These are phyloP conservation scores for Pelochelys cantorii DNA, from an alignment of 2,797 vertebrate genomes.

Conservation along the genomic window DNA sequence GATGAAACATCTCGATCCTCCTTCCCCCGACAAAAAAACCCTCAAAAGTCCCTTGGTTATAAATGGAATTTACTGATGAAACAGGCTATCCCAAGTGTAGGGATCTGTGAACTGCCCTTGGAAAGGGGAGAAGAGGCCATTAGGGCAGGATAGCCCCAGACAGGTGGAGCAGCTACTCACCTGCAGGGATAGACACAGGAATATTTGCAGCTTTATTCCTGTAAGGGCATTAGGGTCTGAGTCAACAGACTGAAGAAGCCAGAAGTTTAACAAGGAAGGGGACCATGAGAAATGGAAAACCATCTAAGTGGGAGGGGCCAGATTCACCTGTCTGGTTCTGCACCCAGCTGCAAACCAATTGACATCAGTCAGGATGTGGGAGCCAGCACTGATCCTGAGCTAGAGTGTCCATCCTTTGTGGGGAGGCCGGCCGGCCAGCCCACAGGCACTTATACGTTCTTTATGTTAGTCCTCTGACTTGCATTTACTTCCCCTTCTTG, in stretches of 20 bases:
- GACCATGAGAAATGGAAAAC: neutral
- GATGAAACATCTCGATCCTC: neutral
- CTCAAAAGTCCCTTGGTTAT: neutral
- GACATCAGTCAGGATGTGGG: neutral
- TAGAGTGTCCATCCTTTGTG: neutral
- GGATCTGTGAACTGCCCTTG: neutral
- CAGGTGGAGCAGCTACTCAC: neutral
- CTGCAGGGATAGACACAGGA: neutral
- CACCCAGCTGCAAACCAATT: neutral
- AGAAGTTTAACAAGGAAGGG: neutral
- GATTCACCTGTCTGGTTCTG: neutral
- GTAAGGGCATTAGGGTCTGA: neutral
- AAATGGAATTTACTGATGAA: neutral
- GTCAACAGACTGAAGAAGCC: accelerated
- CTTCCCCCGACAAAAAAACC: neutral
- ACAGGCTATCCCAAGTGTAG: neutral
- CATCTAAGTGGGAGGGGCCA: neutral
- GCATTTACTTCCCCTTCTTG: neutral
- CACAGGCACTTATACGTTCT: neutral
- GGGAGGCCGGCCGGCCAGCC: neutral
- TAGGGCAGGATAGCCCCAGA: neutral
- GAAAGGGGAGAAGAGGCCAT: neutral
- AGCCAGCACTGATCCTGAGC: neutral
- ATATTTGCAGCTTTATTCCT: neutral
- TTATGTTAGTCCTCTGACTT: neutral